Conservation (phyloP, 2,888 invertebrate species). For the Drosophila basisetae region DNA sequence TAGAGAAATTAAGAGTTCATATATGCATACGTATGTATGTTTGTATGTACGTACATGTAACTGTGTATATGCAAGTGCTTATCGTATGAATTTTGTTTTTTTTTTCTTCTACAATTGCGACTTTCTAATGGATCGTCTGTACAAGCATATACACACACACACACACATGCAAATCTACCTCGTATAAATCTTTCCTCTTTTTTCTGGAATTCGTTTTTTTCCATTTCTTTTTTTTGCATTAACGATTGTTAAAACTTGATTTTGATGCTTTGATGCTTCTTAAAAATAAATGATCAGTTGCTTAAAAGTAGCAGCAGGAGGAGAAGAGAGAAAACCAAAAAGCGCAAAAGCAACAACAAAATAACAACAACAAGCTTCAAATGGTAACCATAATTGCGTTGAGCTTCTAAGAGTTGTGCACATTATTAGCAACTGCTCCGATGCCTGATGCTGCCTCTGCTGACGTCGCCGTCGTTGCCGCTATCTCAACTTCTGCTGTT, state of each 20-base stretch:
- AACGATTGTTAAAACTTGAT: slow-evolving; percentile 77
- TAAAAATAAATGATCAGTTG: slow-evolving; percentile 79
- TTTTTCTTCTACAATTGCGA: slow-evolving; percentile 62
- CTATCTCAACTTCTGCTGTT: slow-evolving; percentile 16
- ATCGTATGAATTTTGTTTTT: slow-evolving; percentile 42
- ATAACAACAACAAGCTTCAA: slow-evolving; percentile 30
- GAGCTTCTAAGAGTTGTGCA: slow-evolving; percentile 62
- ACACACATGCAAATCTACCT: slow-evolving; percentile 21
- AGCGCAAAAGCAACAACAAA: slow-evolving; percentile 35
- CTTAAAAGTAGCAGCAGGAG: slow-evolving; percentile 33
- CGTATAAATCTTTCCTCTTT: slow-evolving; percentile 63
- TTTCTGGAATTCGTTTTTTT: slow-evolving; percentile 14
- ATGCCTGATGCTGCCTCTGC: slow-evolving; percentile 11
- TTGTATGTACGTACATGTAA: background rate
- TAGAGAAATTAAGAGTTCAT: slow-evolving; percentile 44
- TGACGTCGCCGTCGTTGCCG: slow-evolving; percentile 11
- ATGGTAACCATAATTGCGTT: slow-evolving; percentile 60
- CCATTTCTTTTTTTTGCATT: slow-evolving; percentile 54
- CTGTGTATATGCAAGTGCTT: slow-evolving; percentile 30
- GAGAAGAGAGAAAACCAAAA: slow-evolving; percentile 21
- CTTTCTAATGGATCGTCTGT: slow-evolving; percentile 70
- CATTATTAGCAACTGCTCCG: slow-evolving; percentile 57
- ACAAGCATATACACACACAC: slow-evolving; percentile 20
- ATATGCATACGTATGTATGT: background rate
- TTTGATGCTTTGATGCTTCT: slow-evolving; percentile 67